phyloP scores from a whole-genome alignment of 2,888 invertebrate species.

The Volucella inanis region DNA sequence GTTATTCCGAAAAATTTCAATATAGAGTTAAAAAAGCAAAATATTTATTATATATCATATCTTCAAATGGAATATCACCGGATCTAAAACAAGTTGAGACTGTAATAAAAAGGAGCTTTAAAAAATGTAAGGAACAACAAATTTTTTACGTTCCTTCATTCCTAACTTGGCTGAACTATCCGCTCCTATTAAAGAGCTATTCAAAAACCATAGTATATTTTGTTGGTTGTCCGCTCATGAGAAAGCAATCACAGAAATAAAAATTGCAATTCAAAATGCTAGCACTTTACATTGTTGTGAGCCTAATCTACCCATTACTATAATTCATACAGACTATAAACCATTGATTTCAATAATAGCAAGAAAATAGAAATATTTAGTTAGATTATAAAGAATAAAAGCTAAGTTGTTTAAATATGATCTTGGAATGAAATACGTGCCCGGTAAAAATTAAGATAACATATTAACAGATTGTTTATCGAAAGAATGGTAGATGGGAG shows the following conservation, averaged over 20 bases:
- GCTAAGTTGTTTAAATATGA: conserved; percentile 47
- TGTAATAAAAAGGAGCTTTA: conserved; percentile 61
- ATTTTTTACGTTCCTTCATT: conserved; percentile 66
- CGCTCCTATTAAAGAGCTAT: conserved; percentile 12
- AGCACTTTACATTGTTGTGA: conserved; percentile 67
- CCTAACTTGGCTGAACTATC: conserved; percentile 61
- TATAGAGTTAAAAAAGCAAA: too few relatives aligned
- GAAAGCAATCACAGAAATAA: conserved; percentile 37
- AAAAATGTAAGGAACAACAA: conserved; percentile 73
- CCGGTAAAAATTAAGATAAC: too few relatives aligned
- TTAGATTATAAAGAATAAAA: conserved; percentile 32
- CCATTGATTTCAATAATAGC: conserved; percentile 50
- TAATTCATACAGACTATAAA: conserved; percentile 53
- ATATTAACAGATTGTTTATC: too few relatives aligned
- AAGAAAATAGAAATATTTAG: conserved; percentile 14
- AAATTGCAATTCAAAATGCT: conserved; percentile 51
- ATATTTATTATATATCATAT: too few relatives aligned
- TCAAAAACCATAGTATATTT: conserved; percentile 31
- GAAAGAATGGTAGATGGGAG: too few relatives aligned
- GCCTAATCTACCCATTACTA: conserved; percentile 67
- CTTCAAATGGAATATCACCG: too few relatives aligned
- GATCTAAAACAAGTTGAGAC: conserved; percentile 62
- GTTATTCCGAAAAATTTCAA: too few relatives aligned
- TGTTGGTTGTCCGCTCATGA: conserved; percentile 29
- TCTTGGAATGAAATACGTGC: conserved; percentile 38